These are phyloP conservation scores for Lacerta viridis DNA, from an alignment of 2,797 vertebrate species.

Conservation along the genomic window DNA sequence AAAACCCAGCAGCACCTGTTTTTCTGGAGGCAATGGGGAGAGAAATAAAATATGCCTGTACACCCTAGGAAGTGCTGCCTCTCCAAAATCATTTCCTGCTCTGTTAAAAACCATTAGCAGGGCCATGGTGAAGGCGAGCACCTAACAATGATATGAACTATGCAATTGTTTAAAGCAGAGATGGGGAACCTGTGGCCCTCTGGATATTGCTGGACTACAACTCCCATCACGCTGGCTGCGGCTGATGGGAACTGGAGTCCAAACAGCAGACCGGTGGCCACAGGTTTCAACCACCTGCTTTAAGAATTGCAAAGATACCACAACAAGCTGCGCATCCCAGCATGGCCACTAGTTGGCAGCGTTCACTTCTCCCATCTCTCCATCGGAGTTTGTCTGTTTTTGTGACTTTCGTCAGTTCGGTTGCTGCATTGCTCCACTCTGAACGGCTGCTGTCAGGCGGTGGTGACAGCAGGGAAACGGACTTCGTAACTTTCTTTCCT, in stretches of 20 bases:
- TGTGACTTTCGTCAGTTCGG: not conserved
- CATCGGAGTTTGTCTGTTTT: not conserved
- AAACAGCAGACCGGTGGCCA: too few species aligned
- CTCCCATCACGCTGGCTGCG: too few species aligned
- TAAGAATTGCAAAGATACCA: not conserved
- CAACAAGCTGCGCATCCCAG: too few species aligned
- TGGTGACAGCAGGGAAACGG: not conserved
- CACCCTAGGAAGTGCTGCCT: not conserved
- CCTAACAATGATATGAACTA: not conserved
- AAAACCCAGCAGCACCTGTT: not conserved
- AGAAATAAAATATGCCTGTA: not conserved
- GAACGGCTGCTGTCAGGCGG: not conserved
- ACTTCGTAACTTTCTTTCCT: not conserved
- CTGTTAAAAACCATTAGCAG: not conserved
- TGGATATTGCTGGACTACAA: too few species aligned
- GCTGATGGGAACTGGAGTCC: too few species aligned
- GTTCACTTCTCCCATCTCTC: not conserved
- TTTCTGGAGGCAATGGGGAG: too few species aligned
- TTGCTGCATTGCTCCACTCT: not conserved
- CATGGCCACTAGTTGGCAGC: too few species aligned
- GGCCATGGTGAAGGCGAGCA: too few species aligned
- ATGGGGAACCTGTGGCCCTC: too few species aligned
- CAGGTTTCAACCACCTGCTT: not conserved
- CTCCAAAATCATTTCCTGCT: not conserved
- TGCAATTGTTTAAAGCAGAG: too few species aligned